phyloP scores from a whole-genome alignment of 2,888 invertebrate genomes.

The Loripinus fragilis region DNA sequence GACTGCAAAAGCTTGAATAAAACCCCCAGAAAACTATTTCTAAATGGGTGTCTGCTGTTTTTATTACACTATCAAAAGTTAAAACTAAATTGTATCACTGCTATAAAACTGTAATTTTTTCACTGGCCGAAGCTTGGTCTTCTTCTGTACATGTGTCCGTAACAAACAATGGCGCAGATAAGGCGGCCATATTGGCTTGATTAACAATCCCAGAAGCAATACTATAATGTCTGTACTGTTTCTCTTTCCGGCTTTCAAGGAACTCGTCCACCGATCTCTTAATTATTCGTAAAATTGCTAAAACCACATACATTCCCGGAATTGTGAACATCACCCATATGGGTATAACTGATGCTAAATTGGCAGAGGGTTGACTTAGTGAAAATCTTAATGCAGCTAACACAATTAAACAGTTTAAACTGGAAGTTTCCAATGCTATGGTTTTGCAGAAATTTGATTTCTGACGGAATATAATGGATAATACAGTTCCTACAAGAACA shows the following conservation, averaged over 20 bases:
- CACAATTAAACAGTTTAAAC: slow-evolving; percentile 80
- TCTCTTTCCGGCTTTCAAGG: slow-evolving; percentile 70
- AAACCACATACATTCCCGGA: slow-evolving; percentile 76
- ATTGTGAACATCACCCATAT: slow-evolving; percentile 81
- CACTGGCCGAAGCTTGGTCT: slow-evolving; percentile 73
- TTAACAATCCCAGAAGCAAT: slow-evolving; percentile 76
- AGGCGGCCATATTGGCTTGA: slow-evolving; percentile 77
- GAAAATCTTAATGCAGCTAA: slow-evolving; percentile 79
- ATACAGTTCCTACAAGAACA: slow-evolving; percentile 71
- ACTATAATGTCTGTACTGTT: slow-evolving; percentile 72
- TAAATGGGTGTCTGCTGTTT: too few relatives aligned
- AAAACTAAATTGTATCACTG: slow-evolving; percentile 20
- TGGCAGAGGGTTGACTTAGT: slow-evolving; percentile 78
- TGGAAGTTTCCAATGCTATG: slow-evolving; percentile 79
- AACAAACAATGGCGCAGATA: slow-evolving; percentile 77
- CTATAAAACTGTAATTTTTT: slow-evolving; percentile 81
- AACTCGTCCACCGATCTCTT: slow-evolving; percentile 66
- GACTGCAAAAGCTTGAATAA: too few relatives aligned
- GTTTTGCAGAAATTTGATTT: slow-evolving; percentile 74
- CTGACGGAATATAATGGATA: slow-evolving; percentile 75
- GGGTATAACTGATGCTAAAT: slow-evolving; percentile 79
- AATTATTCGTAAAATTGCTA: slow-evolving; percentile 69
- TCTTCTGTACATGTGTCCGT: slow-evolving; percentile 70
- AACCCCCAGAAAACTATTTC: too few relatives aligned
- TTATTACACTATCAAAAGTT: too few relatives aligned